phyloP scores from a whole-genome alignment of 2,797 vertebrate genomes.

The Dendrocincla fuliginosa region DNA sequence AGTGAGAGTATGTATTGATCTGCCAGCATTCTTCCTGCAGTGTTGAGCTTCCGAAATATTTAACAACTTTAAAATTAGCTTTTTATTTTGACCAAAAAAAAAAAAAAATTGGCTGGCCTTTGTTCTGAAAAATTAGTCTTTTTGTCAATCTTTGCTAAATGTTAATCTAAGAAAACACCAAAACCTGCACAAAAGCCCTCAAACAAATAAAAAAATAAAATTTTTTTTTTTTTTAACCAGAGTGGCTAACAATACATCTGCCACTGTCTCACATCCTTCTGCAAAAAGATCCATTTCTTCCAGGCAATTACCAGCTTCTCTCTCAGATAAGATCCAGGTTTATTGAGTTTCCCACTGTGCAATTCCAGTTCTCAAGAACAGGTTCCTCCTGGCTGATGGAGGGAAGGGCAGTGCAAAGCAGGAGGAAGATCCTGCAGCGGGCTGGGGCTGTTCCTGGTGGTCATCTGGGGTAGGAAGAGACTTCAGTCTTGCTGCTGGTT shows the following conservation, averaged over 20 bases:
- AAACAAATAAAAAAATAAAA: background rate
- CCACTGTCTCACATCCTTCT: background rate
- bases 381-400: background rate
- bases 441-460: background rate
- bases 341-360: constrained; percentile 52
- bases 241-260: background rate
- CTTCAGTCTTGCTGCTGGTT: background rate
- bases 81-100: background rate
- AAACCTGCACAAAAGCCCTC: fast-evolving
- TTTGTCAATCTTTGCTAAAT: background rate
- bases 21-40: background rate
- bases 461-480: background rate
- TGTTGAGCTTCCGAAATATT: constrained; percentile 4
- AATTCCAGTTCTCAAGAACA: background rate
- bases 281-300: constrained; percentile 12
- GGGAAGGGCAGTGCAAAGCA: background rate
- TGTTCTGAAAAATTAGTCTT: fast-evolving
- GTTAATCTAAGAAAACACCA: background rate
- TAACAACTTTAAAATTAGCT: background rate
- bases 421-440: background rate
- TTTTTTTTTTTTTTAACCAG: too few relatives aligned
- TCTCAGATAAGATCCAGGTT: constrained; percentile 35
- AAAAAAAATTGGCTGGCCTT: too few relatives aligned
- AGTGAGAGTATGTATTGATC: constrained; percentile 52
- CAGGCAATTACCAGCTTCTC: constrained; percentile 15